Evolutionary conservation across 2,797 vertebrate species (phyloP), one percentile per base, ranked within the genome.

Genomic region (Sebastolobus altivelis): DNA sequence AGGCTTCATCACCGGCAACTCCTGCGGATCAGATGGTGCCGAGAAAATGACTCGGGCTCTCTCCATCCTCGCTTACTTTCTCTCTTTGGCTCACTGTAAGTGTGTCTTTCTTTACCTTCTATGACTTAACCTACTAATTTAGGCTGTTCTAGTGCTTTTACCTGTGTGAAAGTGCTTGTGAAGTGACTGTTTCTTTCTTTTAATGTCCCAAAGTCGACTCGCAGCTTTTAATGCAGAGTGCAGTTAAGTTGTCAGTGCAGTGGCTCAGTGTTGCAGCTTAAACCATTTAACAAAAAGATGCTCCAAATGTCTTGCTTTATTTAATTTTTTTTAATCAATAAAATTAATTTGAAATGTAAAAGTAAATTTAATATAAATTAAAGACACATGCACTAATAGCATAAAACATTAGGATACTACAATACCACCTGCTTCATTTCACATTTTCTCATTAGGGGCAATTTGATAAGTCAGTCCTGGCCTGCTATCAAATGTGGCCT

Each of bases 51-150:
- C 79, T 82, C 89, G 88, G 74, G 82, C 76, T 84, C 84, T 95
- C 16, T 63, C 86, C 82, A 65, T 93, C 80, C 76, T 95, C 86
- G 89, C 90, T 40, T 95, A 74, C 93, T 65, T 95, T 33, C 66
- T 94, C 62, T 86, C 75, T 69, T 77, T 95, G 65, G 46, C 95
- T 60, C 86, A 91, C 65, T 92, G 96, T 96, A 91, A 96, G 95
- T 96, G 38, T 70, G 16, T 35, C 5, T 83, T 81, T 62, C 4
- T 52, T 71, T 77, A 60, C 20, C 7, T 80, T 83, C 2, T 59
- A 5, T 33, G 13, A 22, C n/a, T 61, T 29, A 10, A 43, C 7
- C n/a, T 55, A 6, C 1, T 6, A 10, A 25, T 62, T 8, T 10
- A 11, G 11, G 10, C 7, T 38, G 13, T 13, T 55, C 10, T 52